Evolutionary conservation across 2,113 vertebrate species (phyloP).

Genomic region (Dicrurus megarhynchus): DNA sequence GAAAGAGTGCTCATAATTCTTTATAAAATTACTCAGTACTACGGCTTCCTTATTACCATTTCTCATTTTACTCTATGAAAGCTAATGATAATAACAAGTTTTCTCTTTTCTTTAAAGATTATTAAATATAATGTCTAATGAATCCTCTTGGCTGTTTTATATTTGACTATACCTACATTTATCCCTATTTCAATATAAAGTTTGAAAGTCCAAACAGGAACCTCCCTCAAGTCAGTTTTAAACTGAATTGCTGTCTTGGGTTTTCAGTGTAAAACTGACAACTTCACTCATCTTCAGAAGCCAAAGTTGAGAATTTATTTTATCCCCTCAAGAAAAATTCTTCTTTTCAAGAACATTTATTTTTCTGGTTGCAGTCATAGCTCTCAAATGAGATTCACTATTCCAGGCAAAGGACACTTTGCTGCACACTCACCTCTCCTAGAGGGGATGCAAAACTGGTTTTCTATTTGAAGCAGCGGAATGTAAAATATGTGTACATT

Average conservation of each 20-base stretch:
- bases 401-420: background rate
- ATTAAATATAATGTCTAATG: background rate
- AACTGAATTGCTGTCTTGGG: background rate
- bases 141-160: background rate
- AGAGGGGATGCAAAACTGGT: background rate
- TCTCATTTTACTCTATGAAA: background rate
- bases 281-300: background rate
- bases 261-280: background rate
- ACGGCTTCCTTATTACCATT: background rate
- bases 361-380: background rate
- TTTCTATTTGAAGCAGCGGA: background rate
- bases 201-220: background rate
- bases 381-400: background rate
- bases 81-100: background rate
- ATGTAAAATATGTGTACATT: background rate
- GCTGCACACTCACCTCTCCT: background rate
- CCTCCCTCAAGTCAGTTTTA: background rate
- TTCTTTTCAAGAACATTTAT: background rate
- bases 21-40: background rate
- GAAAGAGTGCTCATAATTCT: background rate
- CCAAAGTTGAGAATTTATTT: background rate
- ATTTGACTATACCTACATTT: background rate
- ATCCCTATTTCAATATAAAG: background rate
- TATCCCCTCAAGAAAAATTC: background rate
- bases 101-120: background rate